phyloP scores from a whole-genome alignment of 2,113 vertebrate genomes.

The Elephantulus edwardii region DNA sequence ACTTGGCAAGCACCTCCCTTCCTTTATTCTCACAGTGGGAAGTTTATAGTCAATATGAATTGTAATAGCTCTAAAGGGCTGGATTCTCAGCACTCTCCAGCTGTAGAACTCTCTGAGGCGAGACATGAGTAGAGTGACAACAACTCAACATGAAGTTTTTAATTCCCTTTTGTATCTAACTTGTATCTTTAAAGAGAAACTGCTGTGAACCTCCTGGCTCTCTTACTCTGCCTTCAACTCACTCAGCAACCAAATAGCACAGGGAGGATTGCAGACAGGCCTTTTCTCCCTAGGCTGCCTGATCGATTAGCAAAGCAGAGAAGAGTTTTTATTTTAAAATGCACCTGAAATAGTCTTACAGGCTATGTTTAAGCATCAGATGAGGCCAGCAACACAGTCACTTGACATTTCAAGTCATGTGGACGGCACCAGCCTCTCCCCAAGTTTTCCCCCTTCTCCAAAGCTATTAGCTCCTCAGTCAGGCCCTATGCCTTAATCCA shows the following conservation, averaged over 20 bases:
- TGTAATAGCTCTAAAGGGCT: slow-evolving; percentile 61
- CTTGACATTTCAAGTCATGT: background rate
- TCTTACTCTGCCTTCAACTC: slow-evolving; percentile 11
- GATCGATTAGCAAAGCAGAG: background rate
- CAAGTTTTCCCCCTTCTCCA: background rate
- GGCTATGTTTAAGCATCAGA: background rate
- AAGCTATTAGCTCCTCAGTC: background rate
- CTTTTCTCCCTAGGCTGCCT: slow-evolving; percentile 19
- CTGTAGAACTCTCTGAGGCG: slow-evolving; percentile 60
- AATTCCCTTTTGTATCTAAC: slow-evolving; percentile 64
- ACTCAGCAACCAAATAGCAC: background rate
- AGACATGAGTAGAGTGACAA: slow-evolving; percentile 57
- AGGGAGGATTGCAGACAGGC: background rate
- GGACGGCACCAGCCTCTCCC: background rate
- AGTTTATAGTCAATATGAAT: slow-evolving; percentile 71
- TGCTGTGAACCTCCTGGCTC: slow-evolving; percentile 67
- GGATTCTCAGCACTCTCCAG: slow-evolving; percentile 61
- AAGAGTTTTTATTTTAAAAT: slow-evolving; percentile 27
- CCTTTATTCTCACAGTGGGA: slow-evolving; percentile 59
- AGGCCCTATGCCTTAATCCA: background rate
- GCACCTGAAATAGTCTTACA: background rate
- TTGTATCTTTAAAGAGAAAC: slow-evolving; percentile 57
- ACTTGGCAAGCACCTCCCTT: slow-evolving; percentile 54
- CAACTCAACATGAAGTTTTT: slow-evolving; percentile 58
- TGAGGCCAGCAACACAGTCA: background rate